Evolutionary conservation across 2,888 invertebrate genomes (phyloP).

Genomic region (Cataglyphis rosenhaueri): DNA sequence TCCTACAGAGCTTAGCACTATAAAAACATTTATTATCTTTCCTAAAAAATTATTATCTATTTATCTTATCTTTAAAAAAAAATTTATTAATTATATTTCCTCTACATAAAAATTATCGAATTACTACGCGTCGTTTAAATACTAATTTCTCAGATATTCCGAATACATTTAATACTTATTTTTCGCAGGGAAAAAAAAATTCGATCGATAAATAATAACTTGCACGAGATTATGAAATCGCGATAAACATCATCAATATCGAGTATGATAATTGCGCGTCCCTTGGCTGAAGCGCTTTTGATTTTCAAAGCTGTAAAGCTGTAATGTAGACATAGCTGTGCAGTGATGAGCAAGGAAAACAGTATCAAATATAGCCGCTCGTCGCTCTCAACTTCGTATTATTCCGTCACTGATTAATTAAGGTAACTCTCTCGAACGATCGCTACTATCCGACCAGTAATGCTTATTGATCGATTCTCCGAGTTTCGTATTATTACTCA

Average conservation of each 20-base stretch:
- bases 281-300: slow-evolving; percentile 25
- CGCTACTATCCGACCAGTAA: slow-evolving; percentile 27
- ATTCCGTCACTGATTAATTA: slow-evolving; percentile 51
- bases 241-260: slow-evolving; percentile 35
- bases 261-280: slow-evolving; percentile 7
- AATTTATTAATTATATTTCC: not conserved
- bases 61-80: too few relatives aligned
- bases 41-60: not conserved
- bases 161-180: not conserved
- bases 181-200: not conserved
- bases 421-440: slow-evolving; percentile 48
- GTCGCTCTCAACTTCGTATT: slow-evolving; percentile 39
- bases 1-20: not conserved
- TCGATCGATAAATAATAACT: slow-evolving; percentile 11
- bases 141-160: not conserved
- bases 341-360: slow-evolving; percentile 42
- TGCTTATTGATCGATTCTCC: slow-evolving; percentile 41
- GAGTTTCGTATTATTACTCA: slow-evolving; percentile 51
- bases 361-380: slow-evolving; percentile 43
- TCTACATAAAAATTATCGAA: slow-evolving; percentile 9
- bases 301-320: slow-evolving; percentile 36
- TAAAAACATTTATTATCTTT: not conserved
- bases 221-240: slow-evolving; percentile 23
- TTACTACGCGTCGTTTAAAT: slow-evolving; percentile 6
- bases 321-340: slow-evolving; percentile 38